These are phyloP conservation scores for Cirrhinus molitorella DNA, from an alignment of 2,797 vertebrate genomes.

Conservation along the genomic window DNA sequence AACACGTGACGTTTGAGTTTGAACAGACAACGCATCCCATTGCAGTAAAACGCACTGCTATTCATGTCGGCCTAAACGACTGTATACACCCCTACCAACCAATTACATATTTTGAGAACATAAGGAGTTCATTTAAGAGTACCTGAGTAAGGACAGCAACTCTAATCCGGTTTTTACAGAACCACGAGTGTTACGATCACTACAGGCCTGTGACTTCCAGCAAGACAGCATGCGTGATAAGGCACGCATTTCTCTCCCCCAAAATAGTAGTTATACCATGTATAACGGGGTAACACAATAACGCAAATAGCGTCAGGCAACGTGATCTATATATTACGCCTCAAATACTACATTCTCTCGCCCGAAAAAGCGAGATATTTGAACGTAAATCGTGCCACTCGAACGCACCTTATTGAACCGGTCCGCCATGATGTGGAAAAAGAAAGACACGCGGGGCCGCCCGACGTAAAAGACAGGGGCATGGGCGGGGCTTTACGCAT, in stretches of 20 bases:
- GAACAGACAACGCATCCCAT: not conserved
- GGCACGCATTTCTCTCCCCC: rapidly evolving
- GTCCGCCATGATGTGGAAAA: constrained; percentile 87
- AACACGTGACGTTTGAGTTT: not conserved
- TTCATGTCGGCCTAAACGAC: not conserved
- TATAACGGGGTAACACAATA: not conserved
- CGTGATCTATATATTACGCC: not conserved
- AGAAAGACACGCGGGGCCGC: constrained; percentile 81
- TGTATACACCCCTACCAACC: not conserved
- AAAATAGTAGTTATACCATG: not conserved
- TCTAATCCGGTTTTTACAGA: not conserved
- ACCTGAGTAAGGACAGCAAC: constrained; percentile 6
- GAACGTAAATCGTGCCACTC: not conserved
- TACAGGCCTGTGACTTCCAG: constrained; percentile 24
- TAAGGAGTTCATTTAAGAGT: not conserved
- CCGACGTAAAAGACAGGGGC: constrained; percentile 79
- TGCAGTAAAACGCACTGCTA: not conserved
- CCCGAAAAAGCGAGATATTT: not conserved
- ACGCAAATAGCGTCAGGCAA: no score
- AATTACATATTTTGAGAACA: not conserved
- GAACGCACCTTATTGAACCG: constrained; percentile 83
- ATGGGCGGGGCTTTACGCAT: constrained; percentile 57
- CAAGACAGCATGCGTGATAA: not conserved
- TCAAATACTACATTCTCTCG: not conserved
- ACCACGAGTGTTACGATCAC: not conserved